Conservation (phyloP, 2,113 vertebrate species). For the Cygnus buccinator region DNA sequence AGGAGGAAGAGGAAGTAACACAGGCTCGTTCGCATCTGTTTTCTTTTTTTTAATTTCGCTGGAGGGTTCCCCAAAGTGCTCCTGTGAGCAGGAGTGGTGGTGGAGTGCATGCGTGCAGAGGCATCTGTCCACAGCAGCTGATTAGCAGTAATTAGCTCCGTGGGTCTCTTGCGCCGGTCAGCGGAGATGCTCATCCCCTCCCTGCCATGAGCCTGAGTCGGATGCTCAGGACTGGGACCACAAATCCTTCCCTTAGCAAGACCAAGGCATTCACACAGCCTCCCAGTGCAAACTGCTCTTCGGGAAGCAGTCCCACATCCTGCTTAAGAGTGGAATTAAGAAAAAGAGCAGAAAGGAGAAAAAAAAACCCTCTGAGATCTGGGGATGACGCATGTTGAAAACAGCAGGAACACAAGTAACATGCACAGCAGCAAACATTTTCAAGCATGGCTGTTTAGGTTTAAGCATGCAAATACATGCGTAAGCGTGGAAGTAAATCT, state of each 20-base stretch:
- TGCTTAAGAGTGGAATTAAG: neutral
- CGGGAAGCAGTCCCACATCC: neutral
- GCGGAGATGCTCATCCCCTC: neutral
- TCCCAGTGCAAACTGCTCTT: neutral
- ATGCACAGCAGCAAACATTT: neutral
- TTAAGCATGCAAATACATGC: neutral
- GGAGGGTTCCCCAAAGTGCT: neutral
- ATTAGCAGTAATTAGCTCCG: neutral
- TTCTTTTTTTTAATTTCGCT: neutral
- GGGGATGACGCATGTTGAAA: neutral
- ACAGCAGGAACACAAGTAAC: neutral
- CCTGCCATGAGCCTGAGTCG: fast-evolving
- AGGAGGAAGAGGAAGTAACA: neutral
- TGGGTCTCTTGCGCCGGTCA: fast-evolving
- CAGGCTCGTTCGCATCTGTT: neutral
- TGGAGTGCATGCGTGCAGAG: fast-evolving
- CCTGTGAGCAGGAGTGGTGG: neutral
- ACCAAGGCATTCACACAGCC: neutral
- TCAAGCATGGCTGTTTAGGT: neutral
- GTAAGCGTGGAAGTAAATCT: neutral
- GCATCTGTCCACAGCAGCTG: neutral
- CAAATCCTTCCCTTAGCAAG: neutral
- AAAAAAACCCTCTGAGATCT: neutral
- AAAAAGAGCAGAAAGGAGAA: neutral
- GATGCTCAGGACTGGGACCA: too few relatives aligned